Evolutionary conservation across 2,888 invertebrate species (phyloP), one percentile per base, ranked within the genome.

Genomic region (Parasteatoda lunata): DNA sequence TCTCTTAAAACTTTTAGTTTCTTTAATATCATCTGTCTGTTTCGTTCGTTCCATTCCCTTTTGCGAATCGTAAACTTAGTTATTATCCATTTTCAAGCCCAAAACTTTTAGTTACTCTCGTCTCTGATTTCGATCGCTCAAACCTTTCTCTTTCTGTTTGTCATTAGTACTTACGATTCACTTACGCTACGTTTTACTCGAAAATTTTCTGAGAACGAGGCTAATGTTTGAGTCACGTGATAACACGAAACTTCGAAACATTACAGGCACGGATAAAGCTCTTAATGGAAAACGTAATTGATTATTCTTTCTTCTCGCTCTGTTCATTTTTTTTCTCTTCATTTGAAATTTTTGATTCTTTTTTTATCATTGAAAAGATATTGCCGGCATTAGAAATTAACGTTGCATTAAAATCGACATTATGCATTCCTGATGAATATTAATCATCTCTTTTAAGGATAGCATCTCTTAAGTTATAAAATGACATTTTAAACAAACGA

Each of bases 201-300:
- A 30, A 76, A 71, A 85, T 80, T 79, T 71, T 80, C 80, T 76
- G 77, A 77, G 77, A 70, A 80, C 85, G 76, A 80, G 66, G 85
- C 85, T 85, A 85, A 85, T 85, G 85, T 76, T 49, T 54, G 47
- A 77, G 83, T 80, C 84, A 84, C 84, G 84, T 84, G 84, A 84
- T 77, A 79, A 70, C 64, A 15, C 54, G 66, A 45, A 6, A 66
- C 66, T 48, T 51, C 52, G 78, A 59, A 70, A 59, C 15, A 59
- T 30, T 54, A 59, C 69, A 49, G 71, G 51, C 48, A n/a, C 65
- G 70, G 59, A 75, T 71, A 80, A 85, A 73, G 77, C n/a, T 85
- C 85, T 85, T 85, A 85, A 85, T 85, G 85, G 85, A 85, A 85
- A 80, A 80, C 85, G 80, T 85, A 85, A 85, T 85, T 85, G 85